Percentiles rank a stretch among this genome's conserved stretches.
Conservation (phyloP, 53 echinoderm and acorn worm genomes). For the Actinopyga echinites region DNA sequence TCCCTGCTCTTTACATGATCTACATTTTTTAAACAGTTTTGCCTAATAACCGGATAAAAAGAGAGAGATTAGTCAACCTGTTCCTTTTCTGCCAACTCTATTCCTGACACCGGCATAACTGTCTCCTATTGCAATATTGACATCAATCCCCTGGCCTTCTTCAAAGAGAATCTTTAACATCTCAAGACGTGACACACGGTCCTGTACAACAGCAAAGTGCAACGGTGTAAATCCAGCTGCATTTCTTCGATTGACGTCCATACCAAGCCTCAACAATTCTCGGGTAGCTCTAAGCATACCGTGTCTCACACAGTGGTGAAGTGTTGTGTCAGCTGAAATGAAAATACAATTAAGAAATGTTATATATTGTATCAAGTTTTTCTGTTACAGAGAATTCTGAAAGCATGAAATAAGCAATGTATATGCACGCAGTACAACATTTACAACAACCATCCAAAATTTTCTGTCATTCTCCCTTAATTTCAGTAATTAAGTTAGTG, state of each 20-base stretch:
- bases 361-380: background rate
- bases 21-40: too few species aligned
- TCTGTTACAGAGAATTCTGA: too few species aligned
- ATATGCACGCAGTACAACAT: too few species aligned
- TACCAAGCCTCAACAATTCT: slow-evolving; percentile 70
- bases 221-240: slow-evolving; percentile 64
- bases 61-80: background rate
- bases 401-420: too few species aligned
- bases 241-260: slow-evolving; percentile 66
- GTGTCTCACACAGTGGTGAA: slow-evolving; percentile 80
- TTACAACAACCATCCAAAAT: too few species aligned
- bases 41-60: too few species aligned
- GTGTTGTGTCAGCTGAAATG: slow-evolving; percentile 65
- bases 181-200: slow-evolving; percentile 35
- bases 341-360: background rate
- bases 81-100: slow-evolving; percentile 26
- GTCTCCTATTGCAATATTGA: slow-evolving; percentile 56
- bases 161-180: slow-evolving; percentile 67
- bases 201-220: slow-evolving; percentile 75
- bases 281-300: slow-evolving; percentile 59
- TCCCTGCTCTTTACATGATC: too few species aligned
- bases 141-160: slow-evolving; percentile 63
- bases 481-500: too few species aligned
- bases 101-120: slow-evolving; percentile 18
- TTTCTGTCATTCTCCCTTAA: too few species aligned